Conservation (phyloP, 2,797 vertebrate genomes). For the Cygnus olor region DNA sequence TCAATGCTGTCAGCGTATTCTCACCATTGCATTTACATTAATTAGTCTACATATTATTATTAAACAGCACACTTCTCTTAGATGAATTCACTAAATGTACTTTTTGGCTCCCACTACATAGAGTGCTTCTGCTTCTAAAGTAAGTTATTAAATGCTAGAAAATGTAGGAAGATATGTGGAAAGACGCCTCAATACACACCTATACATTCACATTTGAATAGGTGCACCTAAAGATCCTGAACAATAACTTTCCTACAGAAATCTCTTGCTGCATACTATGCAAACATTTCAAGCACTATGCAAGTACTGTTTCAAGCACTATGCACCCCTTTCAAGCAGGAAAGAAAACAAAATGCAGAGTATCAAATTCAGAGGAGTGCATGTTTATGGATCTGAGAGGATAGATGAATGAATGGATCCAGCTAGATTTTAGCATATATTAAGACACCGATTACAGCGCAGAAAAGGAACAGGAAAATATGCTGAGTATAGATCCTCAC, state of each 20-base stretch:
- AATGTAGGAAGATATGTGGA: not conserved
- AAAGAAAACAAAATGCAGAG: not conserved
- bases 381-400: not conserved
- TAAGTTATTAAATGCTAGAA: not conserved
- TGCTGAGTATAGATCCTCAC: not conserved
- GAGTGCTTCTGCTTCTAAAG: not conserved
- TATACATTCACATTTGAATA: not conserved
- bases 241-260: not conserved
- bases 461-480: not conserved
- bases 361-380: not conserved
- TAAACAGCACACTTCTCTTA: slow-evolving; percentile 50
- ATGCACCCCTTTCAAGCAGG: not conserved
- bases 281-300: not conserved
- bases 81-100: slow-evolving; percentile 57
- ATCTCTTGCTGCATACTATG: not conserved
- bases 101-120: slow-evolving; percentile 10
- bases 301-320: not conserved
- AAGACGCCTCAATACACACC: not conserved
- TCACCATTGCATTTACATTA: slow-evolving; percentile 53
- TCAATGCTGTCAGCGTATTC: slow-evolving; percentile 55
- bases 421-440: not conserved
- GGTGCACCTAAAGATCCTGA: not conserved
- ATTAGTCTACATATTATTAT: slow-evolving; percentile 53
- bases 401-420: not conserved
- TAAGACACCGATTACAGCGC: not conserved